Evolutionary conservation across 2,888 invertebrate genomes (phyloP), one percentile per base, ranked within the genome.

Genomic region (Rhingia campestris): DNA sequence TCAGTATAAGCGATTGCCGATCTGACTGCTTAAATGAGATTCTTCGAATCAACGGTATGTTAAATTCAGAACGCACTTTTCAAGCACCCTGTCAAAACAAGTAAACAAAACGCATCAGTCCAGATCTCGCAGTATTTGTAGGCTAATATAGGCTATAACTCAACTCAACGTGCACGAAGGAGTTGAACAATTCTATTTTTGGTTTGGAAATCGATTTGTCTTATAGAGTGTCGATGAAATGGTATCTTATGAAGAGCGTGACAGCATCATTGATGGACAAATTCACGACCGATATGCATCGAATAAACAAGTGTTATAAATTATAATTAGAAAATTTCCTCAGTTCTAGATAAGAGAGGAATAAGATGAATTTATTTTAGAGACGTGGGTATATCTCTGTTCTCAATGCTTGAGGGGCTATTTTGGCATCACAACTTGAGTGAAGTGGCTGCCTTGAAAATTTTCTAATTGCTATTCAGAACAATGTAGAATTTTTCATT

Each of bases 61-160:
- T 51, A 51, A 53, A 74, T 70, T 69, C 58, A 35, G 74, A 80
- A 75, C 69, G 75, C 61, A 80, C 75, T 79, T 80, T 80, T 80
- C 80, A 80, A 80, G 81, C 87, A 89, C 87, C 88, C 88, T 91
- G 91, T 90, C 90, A 90, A 90, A 90, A 90, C 90, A 90, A 86
- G 88, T 91, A 90, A 90, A 90, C 91, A 90, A 61, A 58, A 64
- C 53, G 47, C 56, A 47, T 56, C 56, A 45, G 22, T 49, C 39
- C 35, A 22, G 61, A 49, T 56, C 43, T 39, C 41, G 73, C 22
- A 22, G 64, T 35, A 72, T 54, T 47, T 12, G 12, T 4, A 12
- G 4, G 12, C 12, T 6, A 12, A 37, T 22, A 37, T 4, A 4
- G 7, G 4, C 39, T 64, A 22, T 32, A 49, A 4, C 56, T 33